Conservation (phyloP, 2,113 vertebrate species). For the Chaetodon auriga region DNA sequence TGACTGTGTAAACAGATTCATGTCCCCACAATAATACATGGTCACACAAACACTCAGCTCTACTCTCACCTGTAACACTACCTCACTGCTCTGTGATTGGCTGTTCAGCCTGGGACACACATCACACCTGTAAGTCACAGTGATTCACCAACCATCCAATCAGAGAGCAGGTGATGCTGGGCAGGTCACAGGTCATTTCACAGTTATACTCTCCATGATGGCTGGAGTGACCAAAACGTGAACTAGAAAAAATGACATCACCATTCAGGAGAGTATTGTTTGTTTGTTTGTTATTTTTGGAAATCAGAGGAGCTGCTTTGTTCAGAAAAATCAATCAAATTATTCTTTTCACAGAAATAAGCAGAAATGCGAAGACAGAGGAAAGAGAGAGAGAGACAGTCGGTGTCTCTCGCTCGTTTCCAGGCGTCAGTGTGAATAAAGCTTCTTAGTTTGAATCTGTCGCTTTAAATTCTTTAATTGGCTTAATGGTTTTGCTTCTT, state of each 20-base stretch:
- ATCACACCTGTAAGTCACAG: not conserved
- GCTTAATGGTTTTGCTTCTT: slow-evolving; percentile 56
- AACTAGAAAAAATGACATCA: too few relatives aligned
- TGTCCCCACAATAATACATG: too few relatives aligned
- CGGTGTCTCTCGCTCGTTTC: not conserved
- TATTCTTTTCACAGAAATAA: not conserved
- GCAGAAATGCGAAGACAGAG: not conserved
- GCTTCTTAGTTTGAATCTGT: slow-evolving; percentile 45
- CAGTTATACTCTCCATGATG: too few relatives aligned
- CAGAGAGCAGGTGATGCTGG: not conserved
- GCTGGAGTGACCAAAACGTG: too few relatives aligned
- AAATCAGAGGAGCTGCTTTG: too few relatives aligned
- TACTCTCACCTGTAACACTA: not conserved
- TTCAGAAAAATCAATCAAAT: too few relatives aligned
- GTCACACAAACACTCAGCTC: too few relatives aligned
- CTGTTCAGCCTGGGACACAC: not conserved
- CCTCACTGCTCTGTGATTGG: not conserved
- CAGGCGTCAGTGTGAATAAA: slow-evolving; percentile 12
- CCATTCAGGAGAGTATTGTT: too few relatives aligned
- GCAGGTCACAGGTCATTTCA: too few relatives aligned
- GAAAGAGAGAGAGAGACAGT: not conserved
- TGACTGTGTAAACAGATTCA: too few relatives aligned
- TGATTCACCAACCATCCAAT: not conserved
- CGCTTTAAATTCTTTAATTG: slow-evolving; percentile 67
- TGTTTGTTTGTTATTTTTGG: too few relatives aligned